Conservation (phyloP, 2,113 vertebrate genomes). For the Propithecus coquereli region DNA sequence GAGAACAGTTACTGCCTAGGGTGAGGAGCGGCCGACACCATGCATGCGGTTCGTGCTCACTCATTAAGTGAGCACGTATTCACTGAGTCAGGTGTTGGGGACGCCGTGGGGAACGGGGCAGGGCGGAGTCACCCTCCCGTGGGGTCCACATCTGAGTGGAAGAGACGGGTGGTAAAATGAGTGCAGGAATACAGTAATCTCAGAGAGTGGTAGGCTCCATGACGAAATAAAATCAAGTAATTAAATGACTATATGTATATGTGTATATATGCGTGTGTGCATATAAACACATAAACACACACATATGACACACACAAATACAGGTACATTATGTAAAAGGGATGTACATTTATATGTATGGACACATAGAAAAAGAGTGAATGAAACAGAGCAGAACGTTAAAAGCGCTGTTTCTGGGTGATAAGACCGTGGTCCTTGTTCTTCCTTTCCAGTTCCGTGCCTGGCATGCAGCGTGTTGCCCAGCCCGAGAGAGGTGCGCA, state of each 20-base stretch:
- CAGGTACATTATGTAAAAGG: neutral
- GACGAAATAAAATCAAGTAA: accelerated
- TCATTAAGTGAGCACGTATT: accelerated
- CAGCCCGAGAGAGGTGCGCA: no score
- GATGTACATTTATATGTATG: accelerated
- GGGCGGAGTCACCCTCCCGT: accelerated
- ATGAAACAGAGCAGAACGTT: no score
- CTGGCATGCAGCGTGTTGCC: accelerated
- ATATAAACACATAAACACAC: accelerated
- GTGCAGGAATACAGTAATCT: accelerated
- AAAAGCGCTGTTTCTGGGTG: accelerated
- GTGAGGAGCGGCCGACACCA: accelerated
- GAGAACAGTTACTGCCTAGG: neutral
- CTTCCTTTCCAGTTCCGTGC: accelerated
- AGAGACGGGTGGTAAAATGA: neutral
- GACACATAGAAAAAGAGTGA: accelerated
- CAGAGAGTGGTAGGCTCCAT: accelerated
- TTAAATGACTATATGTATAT: accelerated
- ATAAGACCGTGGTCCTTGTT: accelerated
- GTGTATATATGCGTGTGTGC: no score
- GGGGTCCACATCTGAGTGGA: neutral
- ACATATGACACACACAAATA: neutral
- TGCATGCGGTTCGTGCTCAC: accelerated
- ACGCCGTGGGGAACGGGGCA: accelerated
- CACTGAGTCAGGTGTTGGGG: accelerated